A percentile compares a stretch with the other conserved stretches of the same genome.
Conservation (phyloP, 2,113 vertebrate species). For the Gallinago jamesoni region DNA sequence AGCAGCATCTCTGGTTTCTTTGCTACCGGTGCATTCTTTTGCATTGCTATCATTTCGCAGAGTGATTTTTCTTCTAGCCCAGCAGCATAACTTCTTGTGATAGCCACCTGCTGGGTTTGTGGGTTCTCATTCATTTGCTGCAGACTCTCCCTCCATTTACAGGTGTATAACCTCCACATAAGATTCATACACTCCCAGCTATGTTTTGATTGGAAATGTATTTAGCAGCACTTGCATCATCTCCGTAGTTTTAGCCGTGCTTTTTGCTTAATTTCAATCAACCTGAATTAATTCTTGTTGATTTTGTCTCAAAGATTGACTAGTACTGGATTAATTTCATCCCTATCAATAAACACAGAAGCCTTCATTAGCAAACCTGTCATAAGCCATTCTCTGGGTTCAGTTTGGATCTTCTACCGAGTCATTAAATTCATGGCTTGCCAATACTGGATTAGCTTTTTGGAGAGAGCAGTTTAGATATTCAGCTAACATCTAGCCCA, state of each 20-base stretch:
- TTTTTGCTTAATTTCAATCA: constrained; percentile 9
- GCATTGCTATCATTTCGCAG: background rate
- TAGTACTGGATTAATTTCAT: background rate
- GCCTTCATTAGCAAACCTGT: background rate
- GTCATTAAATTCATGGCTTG: background rate
- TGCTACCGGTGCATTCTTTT: background rate
- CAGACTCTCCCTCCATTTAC: background rate
- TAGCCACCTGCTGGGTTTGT: background rate
- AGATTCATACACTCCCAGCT: background rate
- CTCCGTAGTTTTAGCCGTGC: background rate
- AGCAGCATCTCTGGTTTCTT: background rate
- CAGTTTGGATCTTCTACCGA: background rate
- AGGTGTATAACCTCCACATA: background rate
- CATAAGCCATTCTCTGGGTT: background rate
- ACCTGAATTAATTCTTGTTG: background rate
- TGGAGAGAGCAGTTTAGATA: background rate
- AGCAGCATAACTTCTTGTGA: background rate
- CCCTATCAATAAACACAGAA: background rate
- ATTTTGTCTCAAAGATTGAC: background rate
- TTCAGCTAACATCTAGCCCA: background rate
- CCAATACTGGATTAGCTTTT: background rate
- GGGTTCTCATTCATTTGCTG: background rate
- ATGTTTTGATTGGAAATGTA: background rate
- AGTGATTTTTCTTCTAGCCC: constrained; percentile 8
- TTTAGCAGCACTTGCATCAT: background rate